Conservation (phyloP, 2,797 vertebrate species). For the Poeciliopsis gracilis region DNA sequence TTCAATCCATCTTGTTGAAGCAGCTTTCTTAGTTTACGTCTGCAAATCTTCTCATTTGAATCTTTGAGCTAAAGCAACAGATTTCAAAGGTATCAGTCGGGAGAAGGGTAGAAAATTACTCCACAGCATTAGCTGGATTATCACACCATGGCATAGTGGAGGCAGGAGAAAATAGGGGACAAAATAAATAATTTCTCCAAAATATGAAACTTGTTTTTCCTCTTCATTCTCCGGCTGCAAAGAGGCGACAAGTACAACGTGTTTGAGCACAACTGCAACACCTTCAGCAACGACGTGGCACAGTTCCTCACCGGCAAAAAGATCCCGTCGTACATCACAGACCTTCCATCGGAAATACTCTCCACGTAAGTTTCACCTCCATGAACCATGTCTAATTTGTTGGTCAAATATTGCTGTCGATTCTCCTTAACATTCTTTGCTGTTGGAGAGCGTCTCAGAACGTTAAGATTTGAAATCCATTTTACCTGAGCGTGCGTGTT, state of each 20-base stretch:
- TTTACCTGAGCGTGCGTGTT: background rate
- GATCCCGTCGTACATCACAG: slow-evolving; percentile 96
- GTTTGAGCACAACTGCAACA: slow-evolving; percentile 98
- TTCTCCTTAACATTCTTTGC: background rate
- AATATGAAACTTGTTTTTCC: background rate
- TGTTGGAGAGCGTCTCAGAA: background rate
- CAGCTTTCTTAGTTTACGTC: background rate
- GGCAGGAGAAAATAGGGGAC: background rate
- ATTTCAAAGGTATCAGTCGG: background rate
- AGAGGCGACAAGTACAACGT: slow-evolving; percentile 89
- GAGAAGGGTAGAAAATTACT: background rate
- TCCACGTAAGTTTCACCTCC: slow-evolving; percentile 85
- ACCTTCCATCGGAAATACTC: slow-evolving; percentile 93
- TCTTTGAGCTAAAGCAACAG: background rate
- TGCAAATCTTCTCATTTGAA: background rate
- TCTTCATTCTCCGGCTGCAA: background rate
- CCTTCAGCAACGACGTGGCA: slow-evolving; percentile 93
- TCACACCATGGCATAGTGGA: background rate
- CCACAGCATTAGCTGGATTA: background rate
- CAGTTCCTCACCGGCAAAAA: slow-evolving; percentile 93
- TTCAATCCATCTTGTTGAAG: background rate
- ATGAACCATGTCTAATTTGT: background rate
- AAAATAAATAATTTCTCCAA: background rate
- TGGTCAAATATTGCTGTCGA: background rate
- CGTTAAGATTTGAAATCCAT: background rate